Conservation (phyloP, 2,888 invertebrate species). For the Cylindroiulus punctatus region DNA sequence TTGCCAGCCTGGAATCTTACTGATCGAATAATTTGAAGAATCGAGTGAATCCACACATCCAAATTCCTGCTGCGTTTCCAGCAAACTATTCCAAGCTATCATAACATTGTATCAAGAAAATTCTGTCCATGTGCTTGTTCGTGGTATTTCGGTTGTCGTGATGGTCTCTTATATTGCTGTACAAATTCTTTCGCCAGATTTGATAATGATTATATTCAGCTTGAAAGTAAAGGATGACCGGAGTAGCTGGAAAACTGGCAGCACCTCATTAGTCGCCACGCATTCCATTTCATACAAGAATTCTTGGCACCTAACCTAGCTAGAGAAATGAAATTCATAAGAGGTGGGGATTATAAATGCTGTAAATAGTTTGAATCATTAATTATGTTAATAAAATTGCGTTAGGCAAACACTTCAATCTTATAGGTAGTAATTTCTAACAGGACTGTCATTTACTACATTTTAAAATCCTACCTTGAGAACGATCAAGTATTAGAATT, state of each 20-base stretch:
- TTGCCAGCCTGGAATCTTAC: background rate
- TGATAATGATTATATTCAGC: background rate
- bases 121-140: background rate
- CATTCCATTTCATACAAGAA: constrained; percentile 1
- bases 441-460: too few species aligned
- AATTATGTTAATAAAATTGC: constrained; percentile 9
- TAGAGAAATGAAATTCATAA: background rate
- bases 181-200: constrained; percentile 6
- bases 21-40: background rate
- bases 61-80: background rate
- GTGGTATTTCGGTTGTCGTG: background rate
- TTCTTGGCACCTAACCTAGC: background rate
- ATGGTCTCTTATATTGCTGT: background rate
- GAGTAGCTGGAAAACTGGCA: background rate
- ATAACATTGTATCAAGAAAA: background rate
- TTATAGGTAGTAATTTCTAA: background rate
- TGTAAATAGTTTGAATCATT: constrained; percentile 35
- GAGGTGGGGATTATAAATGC: background rate
- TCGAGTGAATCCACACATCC: background rate
- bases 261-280: background rate
- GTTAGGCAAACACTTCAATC: background rate
- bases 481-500: too few species aligned
- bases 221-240: background rate
- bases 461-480: too few species aligned
- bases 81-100: background rate